Evolutionary conservation across 1,140 invertebrate genomes (phyloP).

Genomic region (Sycophaga agraensis): DNA sequence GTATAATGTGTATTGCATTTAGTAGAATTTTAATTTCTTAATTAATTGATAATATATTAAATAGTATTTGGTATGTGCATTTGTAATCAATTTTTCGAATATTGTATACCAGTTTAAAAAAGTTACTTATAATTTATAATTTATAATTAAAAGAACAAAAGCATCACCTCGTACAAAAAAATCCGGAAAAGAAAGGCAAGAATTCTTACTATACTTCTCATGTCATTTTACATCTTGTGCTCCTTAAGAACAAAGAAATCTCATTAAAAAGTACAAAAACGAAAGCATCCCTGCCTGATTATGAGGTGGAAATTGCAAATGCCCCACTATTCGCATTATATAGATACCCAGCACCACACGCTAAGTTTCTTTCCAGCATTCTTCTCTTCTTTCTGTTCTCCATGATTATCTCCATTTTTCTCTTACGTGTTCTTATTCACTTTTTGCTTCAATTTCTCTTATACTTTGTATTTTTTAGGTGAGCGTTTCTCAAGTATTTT

Average conservation of each 20-base stretch:
- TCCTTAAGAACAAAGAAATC: conserved; percentile 10
- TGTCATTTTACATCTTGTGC: conserved; percentile 9
- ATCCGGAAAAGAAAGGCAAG: not conserved
- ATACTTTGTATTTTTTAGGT: too few species aligned
- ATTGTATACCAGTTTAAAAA: not conserved
- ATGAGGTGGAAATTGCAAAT: conserved; percentile 20
- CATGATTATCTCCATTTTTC: not conserved
- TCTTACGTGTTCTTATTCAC: too few species aligned
- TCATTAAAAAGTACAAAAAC: conserved; percentile 21
- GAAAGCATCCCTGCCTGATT: not conserved
- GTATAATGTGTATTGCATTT: not conserved
- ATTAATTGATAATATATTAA: too few species aligned
- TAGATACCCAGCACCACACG: not conserved
- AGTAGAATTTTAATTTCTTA: not conserved
- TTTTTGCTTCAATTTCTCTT: too few species aligned
- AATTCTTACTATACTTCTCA: not conserved
- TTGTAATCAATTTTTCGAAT: too few species aligned
- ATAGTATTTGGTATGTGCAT: too few species aligned
- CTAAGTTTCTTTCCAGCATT: not conserved
- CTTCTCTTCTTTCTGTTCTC: not conserved
- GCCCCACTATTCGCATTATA: conserved; percentile 13
- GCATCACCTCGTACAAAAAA: not conserved
- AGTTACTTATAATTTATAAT: not conserved
- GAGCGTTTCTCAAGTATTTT: too few species aligned
- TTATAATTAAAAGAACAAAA: conserved; percentile 19